phyloP scores from a whole-genome alignment of 2,888 invertebrate genomes.

The Fabriciana adippe region DNA sequence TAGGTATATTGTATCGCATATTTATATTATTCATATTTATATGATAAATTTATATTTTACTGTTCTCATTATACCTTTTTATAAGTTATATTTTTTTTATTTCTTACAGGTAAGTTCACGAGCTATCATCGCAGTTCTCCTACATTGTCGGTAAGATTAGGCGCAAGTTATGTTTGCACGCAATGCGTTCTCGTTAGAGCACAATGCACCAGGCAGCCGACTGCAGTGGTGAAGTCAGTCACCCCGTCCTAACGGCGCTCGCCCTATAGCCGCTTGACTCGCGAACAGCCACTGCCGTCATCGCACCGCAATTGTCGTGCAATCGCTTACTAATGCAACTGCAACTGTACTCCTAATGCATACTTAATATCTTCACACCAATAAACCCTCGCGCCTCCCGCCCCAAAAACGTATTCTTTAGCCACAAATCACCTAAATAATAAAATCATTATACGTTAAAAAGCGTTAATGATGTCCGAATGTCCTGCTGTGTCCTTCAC shows the following conservation, averaged over 20 bases:
- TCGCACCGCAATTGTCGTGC: slow-evolving; percentile 69
- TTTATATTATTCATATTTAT: too few relatives aligned
- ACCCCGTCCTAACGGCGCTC: slow-evolving; percentile 79
- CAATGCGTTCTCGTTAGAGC: slow-evolving; percentile 80
- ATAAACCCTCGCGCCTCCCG: slow-evolving; percentile 43
- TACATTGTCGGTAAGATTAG: slow-evolving; percentile 58
- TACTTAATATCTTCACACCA: slow-evolving; percentile 55
- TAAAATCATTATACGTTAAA: slow-evolving; percentile 25
- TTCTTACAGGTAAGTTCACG: slow-evolving; percentile 62
- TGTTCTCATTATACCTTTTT: too few relatives aligned
- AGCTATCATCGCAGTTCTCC: slow-evolving; percentile 31
- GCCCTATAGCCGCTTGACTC: slow-evolving; percentile 69
- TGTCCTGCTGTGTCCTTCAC: slow-evolving; percentile 59
- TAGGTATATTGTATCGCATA: too few relatives aligned
- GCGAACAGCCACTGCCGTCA: slow-evolving; percentile 60
- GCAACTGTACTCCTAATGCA: slow-evolving; percentile 60
- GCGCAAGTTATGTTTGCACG: slow-evolving; percentile 69
- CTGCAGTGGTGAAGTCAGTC: slow-evolving; percentile 78
- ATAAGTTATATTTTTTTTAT: background rate
- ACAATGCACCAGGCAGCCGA: slow-evolving; percentile 81
- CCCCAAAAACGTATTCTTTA: slow-evolving; percentile 30
- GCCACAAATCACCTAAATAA: slow-evolving; percentile 29
- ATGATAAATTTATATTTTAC: too few relatives aligned
- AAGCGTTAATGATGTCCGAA: slow-evolving; percentile 56
- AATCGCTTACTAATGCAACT: slow-evolving; percentile 69